Evolutionary conservation across 2,888 invertebrate genomes (phyloP), one percentile per base, ranked within the genome.

Genomic region (Drosophila crucigera): DNA sequence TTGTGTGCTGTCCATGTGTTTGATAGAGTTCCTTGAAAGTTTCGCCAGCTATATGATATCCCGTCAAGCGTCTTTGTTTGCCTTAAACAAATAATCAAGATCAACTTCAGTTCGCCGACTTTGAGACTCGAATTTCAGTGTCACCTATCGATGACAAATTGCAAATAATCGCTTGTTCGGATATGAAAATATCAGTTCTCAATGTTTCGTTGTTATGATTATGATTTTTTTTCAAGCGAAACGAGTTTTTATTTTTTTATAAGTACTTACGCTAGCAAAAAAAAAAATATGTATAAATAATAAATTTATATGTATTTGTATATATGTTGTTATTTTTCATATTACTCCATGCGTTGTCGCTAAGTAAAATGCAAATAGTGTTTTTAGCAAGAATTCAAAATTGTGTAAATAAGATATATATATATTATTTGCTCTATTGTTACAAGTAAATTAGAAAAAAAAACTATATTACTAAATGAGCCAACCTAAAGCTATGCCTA

Each of bases 81-180:
- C 37, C 19, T 66, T 66, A 62, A 59, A 64, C 55, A 78, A 75
- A 81, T 72, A 86, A 83, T 68, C 76, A 73, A 79, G 69, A 56
- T 68, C 68, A 61, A 62, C 64, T 64, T 47, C 52, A 56, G 61
- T 50, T 56, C 50, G 62, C 64, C 64, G 68, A 69, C 79, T 78
- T 76, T 73, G 76, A 68, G 62, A 50, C 61, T 82, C 76, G 30
- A 54, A 68, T 83, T 82, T 68, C 78, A 71, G 69, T 63, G 52
- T 63, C 60, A 60, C 62, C 66, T 72, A 82, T 80, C 84, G 82
- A 78, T 85, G 83, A 88, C 85, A 88, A 88, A 85, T 85, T 74
- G 80, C 68, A 84, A 78, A 87, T 79, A 81, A 80, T 74, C 71
- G 41, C 67, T 58, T 65, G 61, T 52, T 77, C 41, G 47, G 63